phyloP scores from a whole-genome alignment of 2,113 vertebrate species.

The Hydrolagus affinis region DNA sequence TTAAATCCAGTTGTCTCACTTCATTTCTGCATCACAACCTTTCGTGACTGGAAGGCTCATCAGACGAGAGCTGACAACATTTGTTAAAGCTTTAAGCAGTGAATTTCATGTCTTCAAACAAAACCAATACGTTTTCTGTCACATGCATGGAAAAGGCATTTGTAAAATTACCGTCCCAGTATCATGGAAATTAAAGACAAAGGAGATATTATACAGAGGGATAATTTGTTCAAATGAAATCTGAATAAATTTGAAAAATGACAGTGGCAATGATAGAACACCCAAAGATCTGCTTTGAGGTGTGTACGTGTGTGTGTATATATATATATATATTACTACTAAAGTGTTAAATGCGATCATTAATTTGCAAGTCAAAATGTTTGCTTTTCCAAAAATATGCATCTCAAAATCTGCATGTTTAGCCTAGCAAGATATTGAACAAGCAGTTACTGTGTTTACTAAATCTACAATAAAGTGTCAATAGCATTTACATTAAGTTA shows the following conservation, averaged over 20 bases:
- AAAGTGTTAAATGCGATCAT: background rate
- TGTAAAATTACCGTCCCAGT: constrained; percentile 1
- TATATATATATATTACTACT: too few species aligned
- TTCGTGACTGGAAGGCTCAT: background rate
- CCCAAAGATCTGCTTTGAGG: background rate
- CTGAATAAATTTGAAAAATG: background rate
- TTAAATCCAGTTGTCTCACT: constrained; percentile 9
- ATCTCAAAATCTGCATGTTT: too few species aligned
- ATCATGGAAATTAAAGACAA: background rate
- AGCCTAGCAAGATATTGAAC: too few species aligned
- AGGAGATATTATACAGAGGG: background rate
- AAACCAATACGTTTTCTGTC: background rate
- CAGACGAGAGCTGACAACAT: background rate
- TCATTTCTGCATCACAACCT: background rate
- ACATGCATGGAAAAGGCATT: background rate
- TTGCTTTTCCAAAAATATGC: too few species aligned
- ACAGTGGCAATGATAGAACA: background rate
- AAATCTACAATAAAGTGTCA: too few species aligned
- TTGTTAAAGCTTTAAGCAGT: background rate
- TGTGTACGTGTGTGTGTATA: too few species aligned
- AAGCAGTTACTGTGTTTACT: too few species aligned
- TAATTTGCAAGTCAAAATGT: background rate
- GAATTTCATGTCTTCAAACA: background rate
- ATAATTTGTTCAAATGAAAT: background rate
- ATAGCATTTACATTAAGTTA: too few species aligned